phyloP scores from a whole-genome alignment of 2,888 invertebrate genomes.

The Nomada ferruginata region DNA sequence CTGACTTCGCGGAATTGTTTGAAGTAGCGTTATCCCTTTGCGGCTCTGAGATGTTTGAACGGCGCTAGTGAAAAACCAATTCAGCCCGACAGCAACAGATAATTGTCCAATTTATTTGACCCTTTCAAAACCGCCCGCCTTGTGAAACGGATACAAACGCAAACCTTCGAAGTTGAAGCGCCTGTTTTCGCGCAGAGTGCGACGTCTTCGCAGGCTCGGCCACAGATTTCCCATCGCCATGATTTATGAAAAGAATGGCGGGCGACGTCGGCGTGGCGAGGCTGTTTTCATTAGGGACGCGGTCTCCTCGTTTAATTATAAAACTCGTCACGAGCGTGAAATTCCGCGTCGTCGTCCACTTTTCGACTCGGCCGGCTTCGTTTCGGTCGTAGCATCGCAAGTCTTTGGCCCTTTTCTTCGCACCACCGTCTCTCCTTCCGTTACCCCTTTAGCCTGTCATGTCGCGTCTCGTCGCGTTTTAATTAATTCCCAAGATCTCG shows the following conservation, averaged over 20 bases:
- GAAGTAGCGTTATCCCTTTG: neutral
- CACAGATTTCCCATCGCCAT: conserved; percentile 59
- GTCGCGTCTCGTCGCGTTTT: conserved; percentile 35
- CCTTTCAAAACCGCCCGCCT: too few species aligned
- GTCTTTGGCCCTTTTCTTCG: conserved; percentile 40
- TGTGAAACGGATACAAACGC: neutral
- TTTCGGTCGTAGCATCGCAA: conserved; percentile 25
- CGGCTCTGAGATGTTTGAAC: neutral
- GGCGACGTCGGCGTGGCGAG: conserved; percentile 37
- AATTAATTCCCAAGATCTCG: conserved; percentile 55
- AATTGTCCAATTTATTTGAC: neutral
- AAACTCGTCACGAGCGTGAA: conserved; percentile 63
- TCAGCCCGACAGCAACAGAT: neutral
- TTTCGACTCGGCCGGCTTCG: conserved; percentile 51
- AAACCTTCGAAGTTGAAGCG: conserved; percentile 17
- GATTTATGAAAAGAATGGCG: conserved; percentile 69
- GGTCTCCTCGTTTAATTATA: conserved; percentile 67
- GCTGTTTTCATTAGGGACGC: conserved; percentile 67
- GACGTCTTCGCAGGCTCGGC: conserved; percentile 31
- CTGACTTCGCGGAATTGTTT: conserved; percentile 27
- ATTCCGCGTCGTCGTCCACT: conserved; percentile 59
- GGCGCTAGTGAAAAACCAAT: neutral
- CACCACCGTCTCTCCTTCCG: neutral
- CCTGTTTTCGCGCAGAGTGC: conserved; percentile 38
- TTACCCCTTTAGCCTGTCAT: neutral